Base-by-base conservation (phyloP, 2,113 vertebrate genomes). In the Pampusana beccarii region DNA sequence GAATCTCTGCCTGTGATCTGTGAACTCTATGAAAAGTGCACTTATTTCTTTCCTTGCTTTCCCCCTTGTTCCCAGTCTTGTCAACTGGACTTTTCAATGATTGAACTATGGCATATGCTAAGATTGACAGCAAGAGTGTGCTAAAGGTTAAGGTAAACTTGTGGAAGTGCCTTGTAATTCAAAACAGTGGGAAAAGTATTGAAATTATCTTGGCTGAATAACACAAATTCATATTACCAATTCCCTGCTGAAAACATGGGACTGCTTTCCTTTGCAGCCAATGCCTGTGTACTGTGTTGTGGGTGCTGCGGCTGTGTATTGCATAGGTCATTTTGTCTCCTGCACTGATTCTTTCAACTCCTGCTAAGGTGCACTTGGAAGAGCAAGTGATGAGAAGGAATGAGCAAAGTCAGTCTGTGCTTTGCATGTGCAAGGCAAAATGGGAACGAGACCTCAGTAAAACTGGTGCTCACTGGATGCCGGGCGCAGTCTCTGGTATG, bases 361-460 rank as follows among this genome's bases (percentile, higher is more conserved):
- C n/a, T 5, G 3, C 57, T 26, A 10, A 75, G 19, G 21, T 50
- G 48, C 29, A 3, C 25, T 34, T 67, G 38, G 33, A 72, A 80
- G 50, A 53, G 33, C 66, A 26, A 38, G 70, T 11, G 79, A 24
- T 34, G 78, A 51, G 62, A 14, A 60, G 9, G 26, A 57, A 42
- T 5, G 54, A 83, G 38, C 50, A 5, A 25, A 46, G 74, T 62
- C 42, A 36, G 33, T 10, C 28, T 62, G 46, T 5, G 3, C 57
- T 51, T 40, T 40, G 50, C 5, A 1, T 28, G 54, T 1, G 1
- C 0, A 6, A 23, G 7, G 23, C 4, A 6, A 17, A 7, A 10
- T 6, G 26, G 38, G 77, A 73, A 62, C 13, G 40, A 21, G 42
- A 40, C 19, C 24, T 10, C 0, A 0, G 24, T 0, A 0, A 61